Evolutionary conservation across 2,113 vertebrate species (phyloP).

Genomic region (Okapia johnstoni): DNA sequence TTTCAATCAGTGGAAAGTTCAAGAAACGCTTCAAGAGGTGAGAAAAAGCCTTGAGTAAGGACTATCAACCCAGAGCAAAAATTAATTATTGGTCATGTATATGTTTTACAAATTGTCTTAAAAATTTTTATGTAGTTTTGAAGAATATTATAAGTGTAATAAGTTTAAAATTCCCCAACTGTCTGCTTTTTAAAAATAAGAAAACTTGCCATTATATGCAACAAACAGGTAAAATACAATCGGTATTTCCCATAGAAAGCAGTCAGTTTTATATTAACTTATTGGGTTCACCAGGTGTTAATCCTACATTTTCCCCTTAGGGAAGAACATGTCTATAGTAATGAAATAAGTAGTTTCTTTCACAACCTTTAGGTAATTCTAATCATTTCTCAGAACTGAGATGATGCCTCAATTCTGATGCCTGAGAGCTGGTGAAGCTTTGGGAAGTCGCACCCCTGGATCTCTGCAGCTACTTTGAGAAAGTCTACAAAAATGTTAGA

Average conservation of each 20-base stretch:
- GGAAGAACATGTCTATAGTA: not conserved
- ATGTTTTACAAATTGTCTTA: not conserved
- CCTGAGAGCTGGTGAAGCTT: not conserved
- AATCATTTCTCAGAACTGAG: not conserved
- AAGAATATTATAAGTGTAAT: not conserved
- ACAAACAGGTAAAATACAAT: not conserved
- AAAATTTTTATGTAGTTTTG: not conserved
- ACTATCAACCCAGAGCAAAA: not conserved
- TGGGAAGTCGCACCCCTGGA: not conserved
- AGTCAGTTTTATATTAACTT: not conserved
- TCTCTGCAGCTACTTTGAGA: not conserved
- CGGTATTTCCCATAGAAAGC: not conserved
- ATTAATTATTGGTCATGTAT: not conserved
- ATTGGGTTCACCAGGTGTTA: not conserved
- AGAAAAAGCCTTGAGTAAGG: not conserved
- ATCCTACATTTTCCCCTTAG: not conserved
- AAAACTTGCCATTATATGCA: not conserved
- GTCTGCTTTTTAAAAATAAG: not conserved
- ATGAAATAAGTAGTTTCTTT: not conserved
- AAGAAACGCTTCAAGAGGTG: not conserved
- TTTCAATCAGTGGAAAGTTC: not conserved
- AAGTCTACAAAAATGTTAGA: not conserved
- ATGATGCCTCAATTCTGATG: not conserved
- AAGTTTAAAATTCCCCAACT: not conserved
- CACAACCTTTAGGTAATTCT: not conserved